These are phyloP conservation scores for Pteropus rufus DNA, from an alignment of 2,797 vertebrate genomes.

Conservation along the genomic window DNA sequence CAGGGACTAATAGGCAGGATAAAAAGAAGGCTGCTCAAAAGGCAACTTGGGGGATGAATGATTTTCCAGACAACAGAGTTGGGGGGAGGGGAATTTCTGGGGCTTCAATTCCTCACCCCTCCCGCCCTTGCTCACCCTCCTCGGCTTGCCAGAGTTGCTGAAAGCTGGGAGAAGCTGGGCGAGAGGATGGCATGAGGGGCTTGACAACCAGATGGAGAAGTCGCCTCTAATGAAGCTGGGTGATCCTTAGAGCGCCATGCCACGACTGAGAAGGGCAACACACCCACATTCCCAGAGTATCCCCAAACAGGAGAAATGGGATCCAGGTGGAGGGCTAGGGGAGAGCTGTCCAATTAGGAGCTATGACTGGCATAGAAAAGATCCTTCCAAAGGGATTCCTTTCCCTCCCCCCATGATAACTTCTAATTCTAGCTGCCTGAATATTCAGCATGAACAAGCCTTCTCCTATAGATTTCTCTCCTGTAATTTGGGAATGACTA, in stretches of 20 bases:
- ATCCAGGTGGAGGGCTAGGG: neutral
- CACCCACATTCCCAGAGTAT: neutral
- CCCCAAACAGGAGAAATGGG: neutral
- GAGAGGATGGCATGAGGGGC: neutral
- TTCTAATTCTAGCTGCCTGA: neutral
- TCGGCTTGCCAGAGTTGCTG: neutral
- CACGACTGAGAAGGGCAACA: neutral
- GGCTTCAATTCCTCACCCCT: neutral
- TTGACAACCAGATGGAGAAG: neutral
- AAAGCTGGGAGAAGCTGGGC: neutral
- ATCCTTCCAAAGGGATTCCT: neutral
- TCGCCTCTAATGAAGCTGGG: neutral
- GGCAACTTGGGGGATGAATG: conserved; percentile 72
- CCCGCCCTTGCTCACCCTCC: neutral
- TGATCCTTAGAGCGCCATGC: neutral
- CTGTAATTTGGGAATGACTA: neutral
- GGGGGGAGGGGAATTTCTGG: conserved; percentile 31
- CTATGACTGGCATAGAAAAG: neutral
- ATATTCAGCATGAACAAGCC: neutral
- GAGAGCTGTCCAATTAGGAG: neutral
- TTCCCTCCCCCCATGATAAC: neutral
- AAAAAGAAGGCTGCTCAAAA: conserved; percentile 80
- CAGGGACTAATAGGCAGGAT: conserved; percentile 84
- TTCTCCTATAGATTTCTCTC: neutral
- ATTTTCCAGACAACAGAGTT: conserved; percentile 79